Evolutionary conservation across 2,113 vertebrate species (phyloP).

Genomic region (Saguinus midas): DNA sequence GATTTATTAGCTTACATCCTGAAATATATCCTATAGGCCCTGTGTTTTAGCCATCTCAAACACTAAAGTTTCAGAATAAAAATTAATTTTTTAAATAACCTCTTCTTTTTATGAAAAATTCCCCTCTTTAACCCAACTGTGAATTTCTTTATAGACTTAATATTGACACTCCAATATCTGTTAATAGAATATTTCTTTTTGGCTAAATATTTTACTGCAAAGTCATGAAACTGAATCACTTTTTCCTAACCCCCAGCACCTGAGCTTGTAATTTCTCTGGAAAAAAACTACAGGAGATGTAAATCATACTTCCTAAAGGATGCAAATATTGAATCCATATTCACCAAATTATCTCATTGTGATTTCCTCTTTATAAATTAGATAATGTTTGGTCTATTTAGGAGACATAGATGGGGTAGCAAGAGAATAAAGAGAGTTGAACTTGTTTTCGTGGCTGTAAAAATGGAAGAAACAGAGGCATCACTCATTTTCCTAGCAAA

Average conservation of each 20-base stretch:
- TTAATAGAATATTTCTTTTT: neutral
- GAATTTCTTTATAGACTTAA: neutral
- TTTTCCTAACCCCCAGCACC: neutral
- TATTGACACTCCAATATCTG: neutral
- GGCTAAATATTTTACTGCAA: neutral
- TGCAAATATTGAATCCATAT: slow-evolving; percentile 21
- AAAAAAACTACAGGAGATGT: neutral
- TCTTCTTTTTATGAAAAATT: neutral
- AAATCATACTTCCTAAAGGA: slow-evolving; percentile 4
- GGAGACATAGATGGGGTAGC: neutral
- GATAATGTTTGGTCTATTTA: slow-evolving; percentile 36
- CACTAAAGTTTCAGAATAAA: neutral
- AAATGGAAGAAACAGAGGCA: neutral
- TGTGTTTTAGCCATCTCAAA: neutral
- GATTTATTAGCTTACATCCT: neutral
- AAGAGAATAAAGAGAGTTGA: neutral
- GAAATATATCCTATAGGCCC: neutral
- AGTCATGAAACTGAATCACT: neutral
- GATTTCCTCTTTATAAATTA: slow-evolving; percentile 10
- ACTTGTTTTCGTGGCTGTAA: neutral
- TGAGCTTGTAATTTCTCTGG: neutral
- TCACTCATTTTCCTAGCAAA: neutral
- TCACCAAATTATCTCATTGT: neutral
- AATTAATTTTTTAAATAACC: neutral
- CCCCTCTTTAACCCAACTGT: neutral